These are phyloP conservation scores for Campoplex nolae DNA, from an alignment of 2,888 invertebrate species.

Conservation along the genomic window DNA sequence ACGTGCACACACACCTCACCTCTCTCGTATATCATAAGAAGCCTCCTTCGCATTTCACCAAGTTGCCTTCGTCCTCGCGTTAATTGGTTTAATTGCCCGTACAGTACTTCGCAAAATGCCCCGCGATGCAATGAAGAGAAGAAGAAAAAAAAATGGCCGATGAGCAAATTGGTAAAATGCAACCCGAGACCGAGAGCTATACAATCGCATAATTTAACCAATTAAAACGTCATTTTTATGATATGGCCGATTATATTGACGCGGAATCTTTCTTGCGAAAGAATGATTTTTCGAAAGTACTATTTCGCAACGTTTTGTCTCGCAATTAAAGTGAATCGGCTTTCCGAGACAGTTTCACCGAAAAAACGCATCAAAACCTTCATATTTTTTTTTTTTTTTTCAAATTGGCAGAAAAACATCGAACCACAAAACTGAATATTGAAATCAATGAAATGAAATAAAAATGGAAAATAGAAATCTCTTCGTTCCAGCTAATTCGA, in stretches of 20 bases:
- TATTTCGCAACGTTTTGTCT: neutral
- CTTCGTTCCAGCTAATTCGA: neutral
- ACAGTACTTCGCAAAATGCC: conserved; percentile 75
- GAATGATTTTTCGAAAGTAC: neutral
- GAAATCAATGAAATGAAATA: neutral
- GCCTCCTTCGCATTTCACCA: conserved; percentile 64
- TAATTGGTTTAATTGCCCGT: conserved; percentile 84
- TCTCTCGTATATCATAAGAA: conserved; percentile 6
- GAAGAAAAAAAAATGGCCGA: conserved; percentile 26
- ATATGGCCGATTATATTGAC: neutral
- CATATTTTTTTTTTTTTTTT: neutral
- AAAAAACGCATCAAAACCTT: neutral
- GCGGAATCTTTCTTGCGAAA: neutral
- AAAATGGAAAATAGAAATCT: neutral
- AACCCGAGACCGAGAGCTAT: conserved; percentile 18
- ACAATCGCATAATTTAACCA: conserved; percentile 39
- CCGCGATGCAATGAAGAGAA: conserved; percentile 61
- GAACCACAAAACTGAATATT: neutral
- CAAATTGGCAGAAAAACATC: neutral
- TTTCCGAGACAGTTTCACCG: neutral
- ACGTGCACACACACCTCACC: neutral
- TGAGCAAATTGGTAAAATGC: conserved; percentile 39
- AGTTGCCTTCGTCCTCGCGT: conserved; percentile 71
- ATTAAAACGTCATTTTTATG: conserved; percentile 52
- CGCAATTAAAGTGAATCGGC: neutral